A percentile compares a stretch with the other conserved stretches of the same genome.
Evolutionary conservation across 2,797 vertebrate species (phyloP).

Genomic region (Pelobates cultripes): DNA sequence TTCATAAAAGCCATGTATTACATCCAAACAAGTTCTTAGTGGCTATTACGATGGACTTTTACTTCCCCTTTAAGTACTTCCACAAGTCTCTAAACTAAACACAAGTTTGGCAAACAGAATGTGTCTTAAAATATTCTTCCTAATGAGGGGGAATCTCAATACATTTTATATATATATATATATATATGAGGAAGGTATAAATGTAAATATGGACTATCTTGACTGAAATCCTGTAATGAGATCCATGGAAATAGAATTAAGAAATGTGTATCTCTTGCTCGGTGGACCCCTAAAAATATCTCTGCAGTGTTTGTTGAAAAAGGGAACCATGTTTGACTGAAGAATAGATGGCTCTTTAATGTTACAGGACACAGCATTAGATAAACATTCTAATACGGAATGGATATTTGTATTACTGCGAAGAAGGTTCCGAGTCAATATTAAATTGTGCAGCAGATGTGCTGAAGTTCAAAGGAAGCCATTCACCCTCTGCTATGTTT

Average conservation of each 20-base stretch:
- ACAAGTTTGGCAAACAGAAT: too few relatives aligned
- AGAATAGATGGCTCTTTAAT: background rate
- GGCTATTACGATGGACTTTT: too few relatives aligned
- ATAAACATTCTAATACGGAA: background rate
- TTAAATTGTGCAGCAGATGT: conserved; percentile 35
- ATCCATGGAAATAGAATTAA: background rate
- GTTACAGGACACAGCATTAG: background rate
- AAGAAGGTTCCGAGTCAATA: conserved; percentile 1
- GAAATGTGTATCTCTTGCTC: background rate
- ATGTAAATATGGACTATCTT: too few relatives aligned
- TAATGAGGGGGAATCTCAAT: too few relatives aligned
- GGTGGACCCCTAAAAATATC: background rate
- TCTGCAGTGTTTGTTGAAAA: background rate
- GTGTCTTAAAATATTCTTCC: too few relatives aligned
- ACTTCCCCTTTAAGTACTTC: too few relatives aligned
- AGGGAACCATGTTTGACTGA: background rate
- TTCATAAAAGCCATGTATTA: too few relatives aligned
- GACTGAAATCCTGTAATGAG: too few relatives aligned
- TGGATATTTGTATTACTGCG: conserved; percentile 21
- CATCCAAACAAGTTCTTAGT: too few relatives aligned
- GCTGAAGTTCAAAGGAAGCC: conserved; percentile 11
- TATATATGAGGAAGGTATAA: too few relatives aligned
- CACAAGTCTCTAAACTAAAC: too few relatives aligned
- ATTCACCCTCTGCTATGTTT: conserved; percentile 13
- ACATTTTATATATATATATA: too few relatives aligned